phyloP scores from a whole-genome alignment of 2,797 vertebrate species.

The Gallinago nigripennis region DNA sequence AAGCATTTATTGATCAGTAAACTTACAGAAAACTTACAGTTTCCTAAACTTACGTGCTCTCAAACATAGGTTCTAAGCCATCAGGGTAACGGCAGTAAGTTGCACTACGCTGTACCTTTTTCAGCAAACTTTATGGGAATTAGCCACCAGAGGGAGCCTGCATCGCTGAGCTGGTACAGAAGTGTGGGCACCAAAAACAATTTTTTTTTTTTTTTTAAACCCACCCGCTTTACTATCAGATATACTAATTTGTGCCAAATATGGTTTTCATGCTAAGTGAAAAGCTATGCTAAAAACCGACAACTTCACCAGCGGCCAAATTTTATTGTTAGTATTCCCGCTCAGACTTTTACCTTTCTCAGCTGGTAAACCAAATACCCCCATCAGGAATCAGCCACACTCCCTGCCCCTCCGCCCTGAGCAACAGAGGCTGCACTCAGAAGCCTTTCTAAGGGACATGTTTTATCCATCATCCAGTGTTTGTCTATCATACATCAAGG shows the following conservation, averaged over 20 bases:
- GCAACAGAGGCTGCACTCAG: background rate
- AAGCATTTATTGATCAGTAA: background rate
- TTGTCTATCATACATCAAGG: background rate
- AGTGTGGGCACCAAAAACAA: rapidly evolving
- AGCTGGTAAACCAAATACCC: background rate
- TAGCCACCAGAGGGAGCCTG: slow-evolving; percentile 46
- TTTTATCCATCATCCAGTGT: rapidly evolving
- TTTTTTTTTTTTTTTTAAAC: too few species aligned
- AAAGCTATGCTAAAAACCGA: background rate
- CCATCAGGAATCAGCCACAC: background rate
- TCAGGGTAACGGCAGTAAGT: rapidly evolving
- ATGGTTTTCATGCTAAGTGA: background rate
- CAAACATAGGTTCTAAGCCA: background rate
- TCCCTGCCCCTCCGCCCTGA: rapidly evolving
- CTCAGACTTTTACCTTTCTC: background rate
- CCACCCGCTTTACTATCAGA: background rate
- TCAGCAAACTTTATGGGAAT: rapidly evolving
- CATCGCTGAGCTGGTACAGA: background rate
- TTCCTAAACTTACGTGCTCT: background rate
- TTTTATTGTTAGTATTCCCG: background rate
- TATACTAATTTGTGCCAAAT: background rate
- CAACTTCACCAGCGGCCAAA: background rate
- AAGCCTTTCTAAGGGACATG: background rate
- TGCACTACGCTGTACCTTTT: rapidly evolving
- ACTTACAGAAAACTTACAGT: background rate